Base-by-base conservation (phyloP, 1,140 invertebrate species). In the Tetragnatha versicolor region DNA sequence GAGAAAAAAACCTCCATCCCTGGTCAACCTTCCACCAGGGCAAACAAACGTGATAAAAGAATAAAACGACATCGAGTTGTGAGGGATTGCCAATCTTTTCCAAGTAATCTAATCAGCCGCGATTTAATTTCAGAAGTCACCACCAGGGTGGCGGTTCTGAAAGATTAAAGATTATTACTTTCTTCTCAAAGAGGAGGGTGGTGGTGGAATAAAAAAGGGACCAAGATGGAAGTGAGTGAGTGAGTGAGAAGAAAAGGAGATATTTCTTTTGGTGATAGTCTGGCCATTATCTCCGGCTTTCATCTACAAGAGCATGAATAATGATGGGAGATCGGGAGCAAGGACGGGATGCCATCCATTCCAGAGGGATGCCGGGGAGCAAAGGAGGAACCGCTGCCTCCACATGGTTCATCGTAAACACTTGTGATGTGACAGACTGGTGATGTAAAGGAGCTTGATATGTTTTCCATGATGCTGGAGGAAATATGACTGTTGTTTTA, bases 301-400 rank as follows among this genome's bases (percentile, higher is more conserved):
- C 73, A 77, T 77, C 73, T 77, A 39, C 6, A 35, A 77, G 39
- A 42, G 49, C 45, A 77, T 77, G 73, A 77, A 77, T 77, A 66
- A 77, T 77, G 73, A 77, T 77, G 49, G 60, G 55, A 37, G 73
- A 65, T 77, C 31, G 47, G 60, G 47, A 77, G 22, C 53, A 49
- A 3, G 20, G 39, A 55, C 39, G 60, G 73, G 42, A 77, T 55
- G 39, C 73, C 39, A 65, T 66, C 58, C 49, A 77, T 77, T 42
- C 45, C 53, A 33, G 22, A 66, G 17, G 37, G 42, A 73, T 31
- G 55, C 37, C 47, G 6, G 22, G n/a, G 55, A 47, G 70, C 47
- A 53, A 22, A 69, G 7, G 25, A 49, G 49, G 49, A 22, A 35
- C 37, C 47, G n/a, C 20, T 33, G 27, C 25, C 17, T 60, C 25